Evolutionary conservation across 1,140 invertebrate genomes (phyloP).

Genomic region (Magallana angulata): DNA sequence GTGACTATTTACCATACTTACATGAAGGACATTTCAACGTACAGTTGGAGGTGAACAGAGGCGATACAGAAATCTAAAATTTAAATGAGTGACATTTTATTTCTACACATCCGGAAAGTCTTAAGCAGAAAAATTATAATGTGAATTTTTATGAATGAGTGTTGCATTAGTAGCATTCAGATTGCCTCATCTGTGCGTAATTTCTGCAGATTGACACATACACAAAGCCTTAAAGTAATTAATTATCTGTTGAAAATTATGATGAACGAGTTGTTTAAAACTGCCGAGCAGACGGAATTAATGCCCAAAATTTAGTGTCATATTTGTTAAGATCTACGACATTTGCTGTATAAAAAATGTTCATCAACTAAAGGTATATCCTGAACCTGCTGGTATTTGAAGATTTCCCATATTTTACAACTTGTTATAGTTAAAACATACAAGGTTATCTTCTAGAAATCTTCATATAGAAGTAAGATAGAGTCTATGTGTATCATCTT

Average conservation of each 20-base stretch:
- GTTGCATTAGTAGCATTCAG: conserved; percentile 19
- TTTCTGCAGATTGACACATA: background rate
- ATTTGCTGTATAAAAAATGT: background rate
- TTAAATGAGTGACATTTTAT: background rate
- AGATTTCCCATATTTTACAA: too few species aligned
- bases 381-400: too few species aligned
- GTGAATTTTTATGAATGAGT: background rate
- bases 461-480: too few species aligned
- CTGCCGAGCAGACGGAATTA: background rate
- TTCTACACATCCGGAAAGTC: background rate
- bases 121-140: background rate
- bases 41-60: background rate
- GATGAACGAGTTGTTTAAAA: background rate
- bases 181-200: conserved; percentile 8
- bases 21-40: background rate
- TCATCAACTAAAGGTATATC: too few species aligned
- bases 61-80: background rate
- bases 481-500: too few species aligned
- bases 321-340: background rate
- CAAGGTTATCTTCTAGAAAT: too few species aligned
- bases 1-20: too few species aligned
- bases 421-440: too few species aligned
- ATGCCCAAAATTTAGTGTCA: background rate
- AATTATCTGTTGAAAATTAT: background rate
- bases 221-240: background rate